Conservation (phyloP, 30 jellyfish, hydroid and myxozoan species). For the Aurelia sp. region DNA sequence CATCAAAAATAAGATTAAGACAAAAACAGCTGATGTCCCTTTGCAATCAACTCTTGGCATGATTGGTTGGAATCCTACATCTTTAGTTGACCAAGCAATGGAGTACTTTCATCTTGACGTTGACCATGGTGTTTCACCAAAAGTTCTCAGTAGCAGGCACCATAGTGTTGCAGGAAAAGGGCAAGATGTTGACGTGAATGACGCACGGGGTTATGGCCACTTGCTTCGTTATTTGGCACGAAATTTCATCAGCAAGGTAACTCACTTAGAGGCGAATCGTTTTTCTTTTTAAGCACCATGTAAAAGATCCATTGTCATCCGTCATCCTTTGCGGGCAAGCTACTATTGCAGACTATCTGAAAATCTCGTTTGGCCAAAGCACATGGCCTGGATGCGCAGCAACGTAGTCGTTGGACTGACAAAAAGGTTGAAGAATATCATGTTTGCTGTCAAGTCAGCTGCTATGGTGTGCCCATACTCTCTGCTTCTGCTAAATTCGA, state of each 20-base stretch:
- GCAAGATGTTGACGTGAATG: slow-evolving; percentile 67
- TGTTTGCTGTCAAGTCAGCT: too few species aligned
- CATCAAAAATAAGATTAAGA: slow-evolving; percentile 6
- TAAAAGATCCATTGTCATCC: too few species aligned
- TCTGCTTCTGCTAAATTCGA: too few species aligned
- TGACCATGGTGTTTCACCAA: slow-evolving; percentile 80
- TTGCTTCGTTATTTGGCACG: slow-evolving; percentile 35
- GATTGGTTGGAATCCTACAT: slow-evolving; percentile 75
- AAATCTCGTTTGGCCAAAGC: background rate
- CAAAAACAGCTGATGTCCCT: slow-evolving; percentile 44
- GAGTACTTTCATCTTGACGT: slow-evolving; percentile 71
- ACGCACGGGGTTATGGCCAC: slow-evolving; percentile 60
- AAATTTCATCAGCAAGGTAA: slow-evolving; percentile 38
- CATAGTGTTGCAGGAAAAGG: slow-evolving; percentile 62
- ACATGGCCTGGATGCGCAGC: background rate
- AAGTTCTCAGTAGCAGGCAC: slow-evolving; percentile 10
- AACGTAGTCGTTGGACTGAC: background rate
- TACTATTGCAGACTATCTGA: too few species aligned
- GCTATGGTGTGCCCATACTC: too few species aligned
- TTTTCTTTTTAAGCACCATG: too few species aligned
- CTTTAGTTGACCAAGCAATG: slow-evolving; percentile 60
- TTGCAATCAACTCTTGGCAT: slow-evolving; percentile 58
- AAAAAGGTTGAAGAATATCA: too few species aligned
- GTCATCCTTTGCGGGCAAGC: background rate
- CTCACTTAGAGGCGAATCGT: too few species aligned